A percentile compares a stretch with the other conserved stretches of the same genome.
These are phyloP conservation scores for Perca fluviatilis DNA, from an alignment of 2,113 vertebrate genomes.

Conservation along the genomic window DNA sequence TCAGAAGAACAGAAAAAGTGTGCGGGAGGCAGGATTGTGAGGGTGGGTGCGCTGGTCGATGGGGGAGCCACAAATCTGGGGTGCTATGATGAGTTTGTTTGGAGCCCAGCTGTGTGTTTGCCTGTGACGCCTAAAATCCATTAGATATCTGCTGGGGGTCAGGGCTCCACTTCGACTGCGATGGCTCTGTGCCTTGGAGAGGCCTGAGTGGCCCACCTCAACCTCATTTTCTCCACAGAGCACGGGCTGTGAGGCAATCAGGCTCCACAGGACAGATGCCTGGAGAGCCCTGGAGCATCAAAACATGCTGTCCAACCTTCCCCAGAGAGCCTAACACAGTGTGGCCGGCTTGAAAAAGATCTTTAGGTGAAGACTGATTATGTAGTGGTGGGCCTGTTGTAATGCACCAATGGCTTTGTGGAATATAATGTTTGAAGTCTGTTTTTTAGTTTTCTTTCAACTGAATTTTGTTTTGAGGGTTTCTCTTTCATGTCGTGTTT, in stretches of 20 bases:
- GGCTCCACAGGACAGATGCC: constrained; percentile 76
- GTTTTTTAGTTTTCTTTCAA: background rate
- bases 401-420: constrained; percentile 57
- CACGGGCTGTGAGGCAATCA: constrained; percentile 82
- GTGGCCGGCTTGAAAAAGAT: constrained; percentile 61
- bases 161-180: constrained; percentile 77
- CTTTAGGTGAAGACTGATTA: constrained; percentile 67
- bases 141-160: constrained; percentile 86
- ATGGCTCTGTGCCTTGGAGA: constrained; percentile 75
- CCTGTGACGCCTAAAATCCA: constrained; percentile 84
- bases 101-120: constrained; percentile 86
- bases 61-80: constrained; percentile 72
- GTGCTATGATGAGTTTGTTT: constrained; percentile 85
- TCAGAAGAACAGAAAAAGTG: constrained; percentile 56
- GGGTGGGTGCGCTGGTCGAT: constrained; percentile 55
- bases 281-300: constrained; percentile 72
- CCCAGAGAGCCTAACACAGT: constrained; percentile 48
- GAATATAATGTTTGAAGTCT: constrained; percentile 41
- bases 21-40: constrained; percentile 53
- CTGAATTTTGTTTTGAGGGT: constrained; percentile 14
- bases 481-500: constrained; percentile 30
- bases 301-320: constrained; percentile 69
- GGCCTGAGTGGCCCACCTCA: constrained; percentile 78
- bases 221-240: constrained; percentile 85
- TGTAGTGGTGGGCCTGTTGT: constrained; percentile 28